phyloP scores from a whole-genome alignment of 2,888 invertebrate species.

The Cataglyphis altisquamis region DNA sequence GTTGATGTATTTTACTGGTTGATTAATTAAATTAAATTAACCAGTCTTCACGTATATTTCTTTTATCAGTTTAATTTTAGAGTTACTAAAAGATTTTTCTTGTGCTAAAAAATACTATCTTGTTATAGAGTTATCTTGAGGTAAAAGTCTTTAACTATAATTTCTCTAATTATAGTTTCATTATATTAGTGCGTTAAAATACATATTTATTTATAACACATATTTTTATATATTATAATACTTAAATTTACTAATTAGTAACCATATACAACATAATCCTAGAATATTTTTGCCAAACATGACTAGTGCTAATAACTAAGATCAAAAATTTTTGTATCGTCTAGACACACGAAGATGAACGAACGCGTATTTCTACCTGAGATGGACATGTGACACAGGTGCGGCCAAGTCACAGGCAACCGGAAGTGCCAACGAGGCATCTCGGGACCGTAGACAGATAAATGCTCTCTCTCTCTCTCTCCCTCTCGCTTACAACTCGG shows the following conservation, averaged over 20 bases:
- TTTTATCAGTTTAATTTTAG: neutral
- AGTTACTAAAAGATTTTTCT: neutral
- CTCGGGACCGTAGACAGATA: slow-evolving; percentile 23
- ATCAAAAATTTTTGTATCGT: slow-evolving; percentile 23
- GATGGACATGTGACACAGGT: slow-evolving; percentile 47
- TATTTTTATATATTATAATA: no score
- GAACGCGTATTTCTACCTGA: slow-evolving; percentile 1
- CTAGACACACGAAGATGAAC: slow-evolving; percentile 42
- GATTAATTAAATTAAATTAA: neutral
- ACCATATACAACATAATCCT: neutral
- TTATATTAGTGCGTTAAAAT: neutral
- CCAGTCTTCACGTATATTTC: neutral
- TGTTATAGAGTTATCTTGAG: neutral
- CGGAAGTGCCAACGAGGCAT: slow-evolving; percentile 54
- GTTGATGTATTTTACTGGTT: neutral
- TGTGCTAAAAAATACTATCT: neutral
- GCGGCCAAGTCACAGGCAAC: slow-evolving; percentile 41
- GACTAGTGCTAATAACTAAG: neutral
- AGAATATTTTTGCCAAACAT: neutral
- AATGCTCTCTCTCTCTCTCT: slow-evolving; percentile 37
- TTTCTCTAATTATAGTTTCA: neutral
- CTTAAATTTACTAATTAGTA: no score
- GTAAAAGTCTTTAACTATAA: neutral
- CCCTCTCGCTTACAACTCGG: slow-evolving; percentile 8
- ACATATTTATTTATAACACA: no score